phyloP scores from a whole-genome alignment of 1,140 invertebrate species.

The Andricus grossulariae region DNA sequence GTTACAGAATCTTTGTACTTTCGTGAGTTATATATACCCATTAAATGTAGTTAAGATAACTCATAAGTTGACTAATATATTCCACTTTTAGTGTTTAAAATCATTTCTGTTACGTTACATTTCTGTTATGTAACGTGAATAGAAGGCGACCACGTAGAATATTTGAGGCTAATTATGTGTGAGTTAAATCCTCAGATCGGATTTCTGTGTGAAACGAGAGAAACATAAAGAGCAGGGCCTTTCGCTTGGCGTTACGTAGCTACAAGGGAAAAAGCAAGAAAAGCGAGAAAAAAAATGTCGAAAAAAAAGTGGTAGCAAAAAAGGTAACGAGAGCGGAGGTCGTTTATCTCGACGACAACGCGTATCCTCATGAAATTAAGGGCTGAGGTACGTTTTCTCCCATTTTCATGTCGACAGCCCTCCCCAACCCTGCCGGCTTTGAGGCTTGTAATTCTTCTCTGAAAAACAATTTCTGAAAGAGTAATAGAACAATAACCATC shows the following conservation, averaged over 20 bases:
- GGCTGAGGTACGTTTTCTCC: constrained; percentile 43
- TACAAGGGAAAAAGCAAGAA: background rate
- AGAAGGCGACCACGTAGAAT: background rate
- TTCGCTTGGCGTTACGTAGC: background rate
- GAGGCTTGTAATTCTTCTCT: constrained; percentile 14
- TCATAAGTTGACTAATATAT: too few species aligned
- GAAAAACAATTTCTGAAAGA: constrained; percentile 14
- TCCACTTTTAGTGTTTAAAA: too few species aligned
- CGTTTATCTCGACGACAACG: constrained; percentile 50
- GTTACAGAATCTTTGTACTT: too few species aligned
- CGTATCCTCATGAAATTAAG: constrained; percentile 44
- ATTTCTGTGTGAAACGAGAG: background rate
- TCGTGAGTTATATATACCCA: too few species aligned
- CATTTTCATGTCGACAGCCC: constrained; percentile 35
- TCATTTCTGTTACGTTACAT: too few species aligned
- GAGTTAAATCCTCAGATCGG: background rate
- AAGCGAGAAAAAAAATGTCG: background rate
- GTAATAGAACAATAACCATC: constrained; percentile 25
- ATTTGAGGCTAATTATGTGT: background rate
- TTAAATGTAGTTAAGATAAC: too few species aligned
- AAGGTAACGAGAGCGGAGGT: constrained; percentile 36
- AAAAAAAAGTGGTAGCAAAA: constrained; percentile 32
- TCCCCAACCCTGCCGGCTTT: constrained; percentile 32
- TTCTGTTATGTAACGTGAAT: too few species aligned
- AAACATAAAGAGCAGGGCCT: background rate